Conservation (phyloP, 2,888 invertebrate genomes). For the Acholoe squamosa region DNA sequence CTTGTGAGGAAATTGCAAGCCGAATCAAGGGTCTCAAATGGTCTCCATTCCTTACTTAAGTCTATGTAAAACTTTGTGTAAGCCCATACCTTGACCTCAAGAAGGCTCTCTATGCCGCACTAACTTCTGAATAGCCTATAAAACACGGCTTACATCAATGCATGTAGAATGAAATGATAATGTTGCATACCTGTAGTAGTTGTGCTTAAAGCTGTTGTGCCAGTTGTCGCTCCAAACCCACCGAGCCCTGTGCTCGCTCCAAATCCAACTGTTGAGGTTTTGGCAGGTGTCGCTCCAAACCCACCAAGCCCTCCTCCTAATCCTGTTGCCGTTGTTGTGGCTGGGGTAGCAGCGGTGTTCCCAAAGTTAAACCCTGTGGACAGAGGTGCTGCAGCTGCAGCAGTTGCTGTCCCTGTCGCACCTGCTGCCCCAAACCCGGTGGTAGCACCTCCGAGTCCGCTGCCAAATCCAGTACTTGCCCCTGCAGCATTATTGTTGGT, state of each 20-base stretch:
- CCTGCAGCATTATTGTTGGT: conserved; percentile 40
- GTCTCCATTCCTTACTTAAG: too few relatives aligned
- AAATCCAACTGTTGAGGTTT: conserved; percentile 22
- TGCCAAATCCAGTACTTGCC: conserved; percentile 5
- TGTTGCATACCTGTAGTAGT: background rate
- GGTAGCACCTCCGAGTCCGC: background rate
- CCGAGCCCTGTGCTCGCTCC: conserved; percentile 19
- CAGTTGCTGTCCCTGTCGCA: background rate
- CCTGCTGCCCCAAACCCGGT: conserved; percentile 30
- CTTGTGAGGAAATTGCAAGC: too few relatives aligned
- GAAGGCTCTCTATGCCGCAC: too few relatives aligned
- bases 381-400: background rate
- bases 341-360: background rate
- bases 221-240: conserved; percentile 42
- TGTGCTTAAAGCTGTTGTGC: background rate
- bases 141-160: too few relatives aligned
- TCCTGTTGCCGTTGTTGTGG: background rate
- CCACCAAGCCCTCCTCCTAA: background rate
- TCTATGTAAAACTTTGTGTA: too few relatives aligned
- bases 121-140: too few relatives aligned
- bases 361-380: conserved; percentile 39
- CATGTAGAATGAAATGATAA: too few relatives aligned
- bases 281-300: conserved; percentile 22
- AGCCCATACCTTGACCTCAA: too few relatives aligned
- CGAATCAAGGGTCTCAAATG: too few relatives aligned